Conservation (phyloP, 2,888 invertebrate genomes). For the Cephus nigrinus region DNA sequence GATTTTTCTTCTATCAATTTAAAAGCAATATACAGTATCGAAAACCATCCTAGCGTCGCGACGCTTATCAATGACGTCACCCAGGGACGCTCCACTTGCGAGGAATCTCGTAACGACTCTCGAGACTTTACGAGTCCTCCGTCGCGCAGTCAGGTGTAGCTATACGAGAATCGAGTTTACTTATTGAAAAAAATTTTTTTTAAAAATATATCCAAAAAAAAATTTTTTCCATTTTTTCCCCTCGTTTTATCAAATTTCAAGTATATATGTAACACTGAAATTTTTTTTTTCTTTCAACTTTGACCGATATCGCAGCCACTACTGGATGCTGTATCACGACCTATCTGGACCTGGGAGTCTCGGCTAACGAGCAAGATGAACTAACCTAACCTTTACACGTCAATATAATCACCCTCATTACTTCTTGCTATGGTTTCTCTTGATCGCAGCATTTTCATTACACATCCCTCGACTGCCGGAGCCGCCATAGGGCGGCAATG, state of each 20-base stretch:
- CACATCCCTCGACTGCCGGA: background rate
- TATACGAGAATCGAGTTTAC: background rate
- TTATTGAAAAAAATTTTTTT: background rate
- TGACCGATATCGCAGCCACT: too few relatives aligned
- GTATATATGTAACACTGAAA: too few relatives aligned
- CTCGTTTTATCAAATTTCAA: background rate
- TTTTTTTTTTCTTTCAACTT: too few relatives aligned
- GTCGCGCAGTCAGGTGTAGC: background rate
- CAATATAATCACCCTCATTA: too few relatives aligned
- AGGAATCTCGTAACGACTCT: background rate
- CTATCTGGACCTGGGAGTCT: background rate
- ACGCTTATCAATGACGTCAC: background rate
- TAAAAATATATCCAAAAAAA: background rate
- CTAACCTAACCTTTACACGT: too few relatives aligned
- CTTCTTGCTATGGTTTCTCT: too few relatives aligned
- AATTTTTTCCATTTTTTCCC: background rate
- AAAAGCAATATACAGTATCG: background rate
- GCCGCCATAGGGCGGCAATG: background rate
- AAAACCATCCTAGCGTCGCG: background rate
- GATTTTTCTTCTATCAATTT: background rate
- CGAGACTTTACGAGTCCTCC: background rate
- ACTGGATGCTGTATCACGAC: fast-evolving
- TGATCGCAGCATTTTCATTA: background rate
- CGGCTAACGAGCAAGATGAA: background rate
- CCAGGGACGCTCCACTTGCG: background rate